Evolutionary conservation across 2,113 vertebrate species (phyloP).

Genomic region (Ellobius talpinus): DNA sequence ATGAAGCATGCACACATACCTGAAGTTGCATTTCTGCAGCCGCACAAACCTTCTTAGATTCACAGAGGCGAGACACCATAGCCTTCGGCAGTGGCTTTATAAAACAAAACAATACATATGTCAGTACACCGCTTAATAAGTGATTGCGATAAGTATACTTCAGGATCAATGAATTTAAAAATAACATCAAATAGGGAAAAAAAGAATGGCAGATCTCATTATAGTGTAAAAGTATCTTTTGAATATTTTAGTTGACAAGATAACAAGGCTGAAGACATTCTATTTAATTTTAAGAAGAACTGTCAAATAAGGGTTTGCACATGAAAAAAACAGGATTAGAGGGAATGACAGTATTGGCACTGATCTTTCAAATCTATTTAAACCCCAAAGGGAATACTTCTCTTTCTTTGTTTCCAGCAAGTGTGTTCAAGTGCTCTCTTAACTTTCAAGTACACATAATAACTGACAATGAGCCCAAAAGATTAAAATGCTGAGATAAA

Average conservation of each 20-base stretch:
- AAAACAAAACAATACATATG: conserved; percentile 56
- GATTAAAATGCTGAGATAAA: conserved; percentile 44
- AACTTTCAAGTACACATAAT: conserved; percentile 52
- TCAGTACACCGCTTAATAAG: not conserved
- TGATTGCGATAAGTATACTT: not conserved
- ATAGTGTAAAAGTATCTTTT: conserved; percentile 46
- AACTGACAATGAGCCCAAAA: not conserved
- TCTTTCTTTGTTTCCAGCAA: conserved; percentile 2
- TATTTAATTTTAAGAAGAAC: conserved; percentile 49
- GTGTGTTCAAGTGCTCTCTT: not conserved
- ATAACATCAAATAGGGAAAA: not conserved
- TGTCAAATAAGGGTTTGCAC: not conserved
- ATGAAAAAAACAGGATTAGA: not conserved
- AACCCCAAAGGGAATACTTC: conserved; percentile 34
- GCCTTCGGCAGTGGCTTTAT: conserved; percentile 92
- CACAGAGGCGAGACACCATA: conserved; percentile 96
- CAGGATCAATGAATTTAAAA: conserved; percentile 30
- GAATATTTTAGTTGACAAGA: conserved; percentile 54
- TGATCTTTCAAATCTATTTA: conserved; percentile 40
- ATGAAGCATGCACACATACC: conserved; percentile 86
- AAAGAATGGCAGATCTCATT: not conserved
- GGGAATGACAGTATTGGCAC: not conserved
- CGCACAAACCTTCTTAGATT: conserved; percentile 98
- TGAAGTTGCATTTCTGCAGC: conserved; percentile 97
- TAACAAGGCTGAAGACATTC: conserved; percentile 44